phyloP scores from a whole-genome alignment of 92 coral and sea anemone species.

The Porites cylindrica region DNA sequence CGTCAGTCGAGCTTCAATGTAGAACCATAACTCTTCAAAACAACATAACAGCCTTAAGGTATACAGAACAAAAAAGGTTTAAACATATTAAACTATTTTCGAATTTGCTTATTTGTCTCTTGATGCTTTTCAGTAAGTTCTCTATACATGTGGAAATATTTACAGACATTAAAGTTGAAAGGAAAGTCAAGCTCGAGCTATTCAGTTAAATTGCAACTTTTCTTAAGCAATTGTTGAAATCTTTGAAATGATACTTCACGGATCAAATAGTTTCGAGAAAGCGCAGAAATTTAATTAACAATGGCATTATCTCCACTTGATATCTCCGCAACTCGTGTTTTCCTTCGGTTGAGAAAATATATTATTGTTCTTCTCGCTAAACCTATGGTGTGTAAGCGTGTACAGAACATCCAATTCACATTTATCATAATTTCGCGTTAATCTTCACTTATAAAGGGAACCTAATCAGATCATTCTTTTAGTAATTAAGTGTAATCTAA shows the following conservation, averaged over 20 bases:
- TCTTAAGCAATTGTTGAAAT: conserved; percentile 18
- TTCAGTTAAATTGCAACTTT: background rate
- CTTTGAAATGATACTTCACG: conserved; percentile 31
- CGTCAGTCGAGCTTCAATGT: background rate
- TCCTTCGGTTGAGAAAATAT: background rate
- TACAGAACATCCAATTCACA: background rate
- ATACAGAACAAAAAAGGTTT: conserved; percentile 6
- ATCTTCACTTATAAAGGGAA: conserved; percentile 11
- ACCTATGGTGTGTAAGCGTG: background rate
- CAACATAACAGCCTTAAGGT: conserved; percentile 9
- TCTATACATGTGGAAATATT: background rate
- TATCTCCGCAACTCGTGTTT: background rate
- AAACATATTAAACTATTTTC: background rate
- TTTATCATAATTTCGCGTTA: conserved; percentile 2
- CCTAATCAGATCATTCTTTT: conserved; percentile 35
- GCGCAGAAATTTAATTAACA: background rate
- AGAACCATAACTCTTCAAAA: conserved; percentile 9
- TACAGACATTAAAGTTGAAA: background rate
- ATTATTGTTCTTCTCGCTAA: background rate
- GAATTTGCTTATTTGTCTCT: background rate
- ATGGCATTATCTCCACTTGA: background rate
- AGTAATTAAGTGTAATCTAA: conserved; percentile 40
- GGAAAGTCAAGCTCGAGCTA: background rate
- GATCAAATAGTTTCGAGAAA: background rate
- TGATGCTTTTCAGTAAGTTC: background rate